A percentile compares a stretch with the other conserved stretches of the same genome.
Conservation (phyloP, 2,797 vertebrate genomes). For the Pangasius sanitwongsei region DNA sequence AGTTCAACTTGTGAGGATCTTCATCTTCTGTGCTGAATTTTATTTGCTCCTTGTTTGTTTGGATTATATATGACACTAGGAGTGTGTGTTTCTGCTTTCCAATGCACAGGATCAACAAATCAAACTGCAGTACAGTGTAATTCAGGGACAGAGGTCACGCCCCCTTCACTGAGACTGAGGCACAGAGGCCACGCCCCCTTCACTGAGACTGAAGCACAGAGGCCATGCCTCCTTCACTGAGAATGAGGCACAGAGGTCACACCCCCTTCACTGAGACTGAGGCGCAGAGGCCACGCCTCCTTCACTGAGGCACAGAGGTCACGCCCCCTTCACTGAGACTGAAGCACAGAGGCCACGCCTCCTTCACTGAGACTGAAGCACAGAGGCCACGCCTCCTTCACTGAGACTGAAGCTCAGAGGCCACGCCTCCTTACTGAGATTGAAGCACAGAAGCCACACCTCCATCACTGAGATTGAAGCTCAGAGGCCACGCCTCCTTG, state of each 20-base stretch:
- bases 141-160: not conserved
- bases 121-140: not conserved
- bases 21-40: not conserved
- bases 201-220: too few relatives aligned
- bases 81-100: not conserved
- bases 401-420: not conserved
- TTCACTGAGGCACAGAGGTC: not conserved
- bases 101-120: not conserved
- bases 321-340: not conserved
- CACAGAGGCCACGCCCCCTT: not conserved
- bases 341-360: not conserved
- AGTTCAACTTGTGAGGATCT: not conserved
- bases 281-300: not conserved
- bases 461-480: not conserved
- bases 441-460: not conserved
- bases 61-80: conserved; percentile 15
- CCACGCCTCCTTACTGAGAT: not conserved
- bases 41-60: conserved; percentile 40
- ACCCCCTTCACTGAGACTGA: not conserved
- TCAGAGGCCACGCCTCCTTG: not conserved
- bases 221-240: not conserved
- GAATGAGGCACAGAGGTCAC: not conserved
- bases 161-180: not conserved
- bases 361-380: not conserved
- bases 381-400: not conserved